These are phyloP conservation scores for Eustalomyia histrio DNA, from an alignment of 2,888 invertebrate species.

Conservation along the genomic window DNA sequence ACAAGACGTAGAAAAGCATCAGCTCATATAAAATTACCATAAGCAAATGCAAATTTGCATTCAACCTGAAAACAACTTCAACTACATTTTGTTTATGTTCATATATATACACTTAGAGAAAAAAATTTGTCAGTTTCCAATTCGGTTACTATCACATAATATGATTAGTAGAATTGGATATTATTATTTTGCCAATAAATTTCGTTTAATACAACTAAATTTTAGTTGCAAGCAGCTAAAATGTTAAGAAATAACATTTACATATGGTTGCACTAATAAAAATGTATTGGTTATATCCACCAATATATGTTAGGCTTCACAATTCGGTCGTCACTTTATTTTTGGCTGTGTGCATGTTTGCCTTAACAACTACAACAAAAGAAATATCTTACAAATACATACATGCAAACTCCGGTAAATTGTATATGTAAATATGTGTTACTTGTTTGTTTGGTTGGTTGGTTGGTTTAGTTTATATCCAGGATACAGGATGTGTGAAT, in stretches of 20 bases:
- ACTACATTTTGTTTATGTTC: background rate
- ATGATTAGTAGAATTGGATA: too few species aligned
- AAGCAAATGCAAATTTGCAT: conserved; percentile 55
- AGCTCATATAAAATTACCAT: conserved; percentile 43
- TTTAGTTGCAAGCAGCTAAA: too few species aligned
- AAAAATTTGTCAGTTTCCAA: too few species aligned
- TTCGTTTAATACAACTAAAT: too few species aligned
- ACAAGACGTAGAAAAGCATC: conserved; percentile 17
- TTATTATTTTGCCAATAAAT: too few species aligned
- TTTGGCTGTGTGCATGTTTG: background rate
- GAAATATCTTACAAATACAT: conserved; percentile 33
- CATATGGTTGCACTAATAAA: too few species aligned
- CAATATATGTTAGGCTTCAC: too few species aligned
- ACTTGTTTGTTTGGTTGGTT: conserved; percentile 46
- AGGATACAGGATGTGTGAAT: conserved; percentile 68
- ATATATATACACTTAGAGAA: background rate
- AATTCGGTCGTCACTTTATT: too few species aligned
- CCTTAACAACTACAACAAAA: conserved; percentile 20
- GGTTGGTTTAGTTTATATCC: conserved; percentile 48
- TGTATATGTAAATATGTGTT: conserved; percentile 31
- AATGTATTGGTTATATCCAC: too few species aligned
- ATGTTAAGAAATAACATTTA: too few species aligned
- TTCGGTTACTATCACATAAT: too few species aligned
- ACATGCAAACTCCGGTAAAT: background rate
- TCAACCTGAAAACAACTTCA: conserved; percentile 56